These are phyloP conservation scores for Maccullochella peelii DNA, from an alignment of 2,113 vertebrate species.

Conservation along the genomic window DNA sequence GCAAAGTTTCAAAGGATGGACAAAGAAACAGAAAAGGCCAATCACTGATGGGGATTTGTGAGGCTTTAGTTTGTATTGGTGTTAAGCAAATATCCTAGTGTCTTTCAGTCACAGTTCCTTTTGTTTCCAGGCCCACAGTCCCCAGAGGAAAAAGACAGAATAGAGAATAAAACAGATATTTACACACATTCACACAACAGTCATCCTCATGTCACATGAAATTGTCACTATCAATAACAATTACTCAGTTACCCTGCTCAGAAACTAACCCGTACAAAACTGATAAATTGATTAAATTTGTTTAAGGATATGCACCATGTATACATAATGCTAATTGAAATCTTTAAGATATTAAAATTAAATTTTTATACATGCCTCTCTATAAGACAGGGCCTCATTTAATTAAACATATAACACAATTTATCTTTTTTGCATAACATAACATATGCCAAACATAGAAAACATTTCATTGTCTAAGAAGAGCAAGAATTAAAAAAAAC, in stretches of 20 bases:
- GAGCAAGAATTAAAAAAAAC: not conserved
- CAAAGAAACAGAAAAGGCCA: not conserved
- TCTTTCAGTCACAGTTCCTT: not conserved
- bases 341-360: no score
- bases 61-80: not conserved
- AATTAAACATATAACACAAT: not conserved
- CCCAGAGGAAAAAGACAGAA: not conserved
- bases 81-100: not conserved
- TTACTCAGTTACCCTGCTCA: not conserved
- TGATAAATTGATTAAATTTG: no score
- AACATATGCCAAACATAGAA: no score
- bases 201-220: not conserved
- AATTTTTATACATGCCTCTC: no score
- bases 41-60: not conserved
- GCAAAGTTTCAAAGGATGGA: not conserved
- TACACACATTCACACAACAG: not conserved
- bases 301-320: no score
- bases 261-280: not conserved
- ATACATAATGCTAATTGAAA: no score
- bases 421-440: not conserved
- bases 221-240: not conserved
- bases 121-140: not conserved
- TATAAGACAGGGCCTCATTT: no score
- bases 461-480: no score
- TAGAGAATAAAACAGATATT: not conserved